These are phyloP conservation scores for Poeciliopsis occidentalis DNA, from an alignment of 2,113 vertebrate species.

Conservation along the genomic window DNA sequence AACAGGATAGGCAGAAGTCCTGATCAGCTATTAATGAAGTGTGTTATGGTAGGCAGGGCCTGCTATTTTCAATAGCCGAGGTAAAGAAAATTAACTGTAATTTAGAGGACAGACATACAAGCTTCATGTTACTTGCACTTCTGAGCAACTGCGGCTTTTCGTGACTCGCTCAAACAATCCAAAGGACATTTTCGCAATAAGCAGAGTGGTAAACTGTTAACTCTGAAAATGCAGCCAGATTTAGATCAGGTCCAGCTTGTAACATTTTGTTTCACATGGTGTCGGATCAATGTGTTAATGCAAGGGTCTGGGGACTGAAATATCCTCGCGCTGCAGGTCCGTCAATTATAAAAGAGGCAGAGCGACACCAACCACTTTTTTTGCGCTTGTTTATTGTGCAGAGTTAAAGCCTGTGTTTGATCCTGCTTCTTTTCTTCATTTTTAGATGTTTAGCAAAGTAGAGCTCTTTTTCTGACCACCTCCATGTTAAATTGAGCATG, in stretches of 20 bases:
- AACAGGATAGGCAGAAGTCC: slow-evolving; percentile 63
- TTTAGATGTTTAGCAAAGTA: slow-evolving; percentile 35
- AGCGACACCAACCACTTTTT: slow-evolving; percentile 61
- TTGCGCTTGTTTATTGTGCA: slow-evolving; percentile 52
- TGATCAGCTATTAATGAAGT: slow-evolving; percentile 76
- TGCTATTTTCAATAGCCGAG: slow-evolving; percentile 59
- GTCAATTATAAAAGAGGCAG: slow-evolving; percentile 67
- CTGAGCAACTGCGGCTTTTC: slow-evolving; percentile 28
- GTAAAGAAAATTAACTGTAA: slow-evolving; percentile 58
- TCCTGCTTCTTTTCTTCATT: slow-evolving; percentile 24
- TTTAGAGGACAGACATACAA: slow-evolving; percentile 39
- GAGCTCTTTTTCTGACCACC: slow-evolving; percentile 16
- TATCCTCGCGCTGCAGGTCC: slow-evolving; percentile 63
- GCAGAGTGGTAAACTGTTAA: neutral
- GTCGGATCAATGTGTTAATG: slow-evolving; percentile 58
- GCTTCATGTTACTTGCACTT: slow-evolving; percentile 59
- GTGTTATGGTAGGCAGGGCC: slow-evolving; percentile 52
- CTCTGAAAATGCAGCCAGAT: slow-evolving; percentile 3
- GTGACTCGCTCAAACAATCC: neutral
- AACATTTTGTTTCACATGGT: slow-evolving; percentile 32
- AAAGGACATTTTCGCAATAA: slow-evolving; percentile 2
- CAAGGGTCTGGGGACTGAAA: slow-evolving; percentile 54
- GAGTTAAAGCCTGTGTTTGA: slow-evolving; percentile 53
- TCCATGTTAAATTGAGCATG: slow-evolving; percentile 31
- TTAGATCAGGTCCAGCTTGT: slow-evolving; percentile 8